Evolutionary conservation across 2,113 vertebrate species (phyloP).

Genomic region (Colinus virginianus): DNA sequence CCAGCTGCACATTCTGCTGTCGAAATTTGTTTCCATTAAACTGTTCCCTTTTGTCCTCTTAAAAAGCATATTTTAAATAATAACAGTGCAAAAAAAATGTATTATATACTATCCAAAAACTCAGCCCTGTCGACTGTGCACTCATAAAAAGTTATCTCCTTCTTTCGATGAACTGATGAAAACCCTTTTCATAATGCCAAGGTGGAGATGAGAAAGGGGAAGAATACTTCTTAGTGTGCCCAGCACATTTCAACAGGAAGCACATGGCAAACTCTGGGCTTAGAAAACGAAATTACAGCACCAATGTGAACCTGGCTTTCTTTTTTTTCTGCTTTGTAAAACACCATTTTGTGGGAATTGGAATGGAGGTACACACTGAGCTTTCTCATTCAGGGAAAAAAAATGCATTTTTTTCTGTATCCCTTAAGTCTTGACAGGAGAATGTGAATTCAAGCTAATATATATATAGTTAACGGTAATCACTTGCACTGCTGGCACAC

Average conservation of each 20-base stretch:
- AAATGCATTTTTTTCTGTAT: background rate
- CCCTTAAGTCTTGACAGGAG: background rate
- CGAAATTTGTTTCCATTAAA: conserved; percentile 75
- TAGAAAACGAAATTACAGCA: conserved; percentile 7
- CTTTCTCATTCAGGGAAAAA: background rate
- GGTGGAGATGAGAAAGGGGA: conserved; percentile 29
- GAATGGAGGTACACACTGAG: background rate
- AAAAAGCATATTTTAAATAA: conserved; percentile 75
- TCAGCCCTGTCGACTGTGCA: background rate
- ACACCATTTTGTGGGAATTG: background rate
- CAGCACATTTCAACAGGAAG: conserved; percentile 26
- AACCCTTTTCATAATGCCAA: conserved; percentile 35
- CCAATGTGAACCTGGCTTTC: background rate
- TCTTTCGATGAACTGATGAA: conserved; percentile 1
- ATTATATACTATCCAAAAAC: conserved; percentile 55
- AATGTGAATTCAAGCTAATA: background rate
- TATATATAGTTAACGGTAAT: background rate
- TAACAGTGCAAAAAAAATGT: conserved; percentile 52
- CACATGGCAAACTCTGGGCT: background rate
- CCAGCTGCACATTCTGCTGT: conserved; percentile 55
- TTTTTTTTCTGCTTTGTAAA: conserved; percentile 9
- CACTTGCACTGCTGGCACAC: background rate
- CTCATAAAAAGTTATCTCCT: conserved; percentile 61
- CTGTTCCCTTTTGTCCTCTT: conserved; percentile 66
- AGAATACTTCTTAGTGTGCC: conserved; percentile 18